Evolutionary conservation across 2,797 vertebrate species (phyloP).

Genomic region (Enteromius thamalakanensis): DNA sequence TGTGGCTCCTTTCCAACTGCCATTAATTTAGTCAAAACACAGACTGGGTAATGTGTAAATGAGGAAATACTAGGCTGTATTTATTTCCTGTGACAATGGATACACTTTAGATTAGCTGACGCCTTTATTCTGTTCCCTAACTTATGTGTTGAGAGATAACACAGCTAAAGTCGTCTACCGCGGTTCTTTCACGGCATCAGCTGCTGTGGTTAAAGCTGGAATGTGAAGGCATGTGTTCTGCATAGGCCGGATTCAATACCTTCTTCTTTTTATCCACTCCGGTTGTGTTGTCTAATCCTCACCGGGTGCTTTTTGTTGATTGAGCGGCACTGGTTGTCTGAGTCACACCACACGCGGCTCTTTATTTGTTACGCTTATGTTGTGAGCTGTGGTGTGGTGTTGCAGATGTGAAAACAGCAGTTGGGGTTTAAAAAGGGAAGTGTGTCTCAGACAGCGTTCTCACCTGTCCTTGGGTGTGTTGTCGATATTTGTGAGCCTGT

Average conservation of each 20-base stretch:
- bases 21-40: conserved; percentile 31
- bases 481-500: background rate
- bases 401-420: conserved; percentile 39
- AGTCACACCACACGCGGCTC: background rate
- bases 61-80: conserved; percentile 22
- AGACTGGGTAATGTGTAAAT: conserved; percentile 32
- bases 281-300: conserved; percentile 31
- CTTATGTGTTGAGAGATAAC: conserved; percentile 19
- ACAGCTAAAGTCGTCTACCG: conserved; percentile 19
- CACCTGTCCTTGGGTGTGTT: conserved; percentile 1
- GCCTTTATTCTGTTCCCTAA: conserved; percentile 2
- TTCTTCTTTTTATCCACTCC: conserved; percentile 6
- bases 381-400: background rate
- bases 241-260: conserved; percentile 28
- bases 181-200: conserved; percentile 27
- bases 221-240: conserved; percentile 28
- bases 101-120: conserved; percentile 29
- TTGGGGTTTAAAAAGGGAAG: conserved; percentile 16
- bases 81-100: conserved; percentile 38
- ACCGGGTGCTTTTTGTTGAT: conserved; percentile 20
- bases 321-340: background rate
- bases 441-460: conserved; percentile 15
- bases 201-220: conserved; percentile 25
- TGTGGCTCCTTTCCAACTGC: conserved; percentile 27
- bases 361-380: conserved; percentile 26